Base-by-base conservation (phyloP, 2,888 invertebrate species). In the Orthonychiurus folsomi region DNA sequence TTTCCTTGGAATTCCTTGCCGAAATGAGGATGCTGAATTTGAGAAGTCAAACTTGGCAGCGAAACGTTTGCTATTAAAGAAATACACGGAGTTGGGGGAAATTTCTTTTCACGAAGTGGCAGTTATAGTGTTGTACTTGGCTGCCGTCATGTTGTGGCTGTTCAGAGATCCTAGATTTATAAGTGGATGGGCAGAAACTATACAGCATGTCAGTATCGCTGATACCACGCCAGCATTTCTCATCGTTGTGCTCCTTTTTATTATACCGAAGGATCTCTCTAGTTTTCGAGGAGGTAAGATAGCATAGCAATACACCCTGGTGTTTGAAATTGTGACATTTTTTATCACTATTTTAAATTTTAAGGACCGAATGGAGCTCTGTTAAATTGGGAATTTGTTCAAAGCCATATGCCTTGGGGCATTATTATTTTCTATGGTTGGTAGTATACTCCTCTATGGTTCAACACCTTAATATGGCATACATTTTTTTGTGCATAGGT, bases 121-220 rank as follows among this genome's bases (percentile, higher is more conserved):
- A 57, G 87, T 89, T 0, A 87, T 87, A 25, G 66, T 83, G 3
- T 79, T 89, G 60, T 94, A 94, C 77, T 76, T 88, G 28, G 68
- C 86, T 15, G 85, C 93, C 2, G 87, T 94, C 18, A 74, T 87
- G 61, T 81, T 94, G 73, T 94, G 93, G 86, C 88, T 94, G 77
- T 88, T 92, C 77, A 83, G 93, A 53, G 85, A 86, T 64, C 94
- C 94, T 0, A 88, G 89, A 66, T 90, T 93, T 76, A 86, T 92
- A 73, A 79, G 81, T 0, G 94, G 94, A 1, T 94, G 94, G 92
- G 88, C 90, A 0, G 83, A 85, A 65, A 77, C 83, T 37, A 79
- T 88, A 63, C 84, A 85, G 0, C 73, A 80, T 59, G 80, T n/a
- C n/a, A n/a, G n/a, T n/a, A n/a, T n/a, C n/a, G n/a, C n/a, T n/a